Base-by-base conservation (phyloP, 1,140 invertebrate genomes). In the Proctacanthus coquilletti region DNA sequence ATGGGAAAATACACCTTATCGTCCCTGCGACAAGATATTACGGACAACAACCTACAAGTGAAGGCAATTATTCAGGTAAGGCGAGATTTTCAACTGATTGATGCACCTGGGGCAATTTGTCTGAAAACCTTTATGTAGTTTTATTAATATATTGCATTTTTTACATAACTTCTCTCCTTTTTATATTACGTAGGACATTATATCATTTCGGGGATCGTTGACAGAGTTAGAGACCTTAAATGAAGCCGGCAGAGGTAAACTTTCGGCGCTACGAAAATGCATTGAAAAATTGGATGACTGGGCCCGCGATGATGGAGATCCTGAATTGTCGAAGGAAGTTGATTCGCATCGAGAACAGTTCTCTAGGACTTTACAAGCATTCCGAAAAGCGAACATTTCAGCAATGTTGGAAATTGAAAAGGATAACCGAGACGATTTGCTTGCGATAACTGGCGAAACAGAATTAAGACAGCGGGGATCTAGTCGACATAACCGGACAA, bases 41-140 rank as follows among this genome's bases (percentile, higher is more conserved):
- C 79, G 18, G 78, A 77, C 49, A 67, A 72, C 45, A 72, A 79
- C 61, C 66, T 84, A 45, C 69, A 77, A 61, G 60, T 82, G 13
- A 81, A 78, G 55, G 79, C 80, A 25, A 66, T 82, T 31, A 83
- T 83, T 47, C 80, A 84, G 65, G 81, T 81, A 67, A 66, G 39
- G 42, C 14, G 14, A 15, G 9, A n/a, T n/a, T n/a, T n/a, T n/a
- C n/a, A n/a, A n/a, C n/a, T n/a, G n/a, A n/a, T n/a, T n/a, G n/a
- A n/a, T n/a, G n/a, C n/a, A n/a, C n/a, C n/a, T n/a, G n/a, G n/a
- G n/a, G n/a, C n/a, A n/a, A n/a, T n/a, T n/a, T n/a, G n/a, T n/a
- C n/a, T n/a, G n/a, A n/a, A n/a, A n/a, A n/a, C n/a, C n/a, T n/a
- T n/a, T n/a, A n/a, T n/a, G n/a, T n/a, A n/a, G n/a, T n/a, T n/a